phyloP scores from a whole-genome alignment of 2,113 vertebrate species.

The rabbit (Oryctolagus cuniculus) region mOryCun1.1 NC_091438.1:27960001-27960500 shows the following conservation, averaged over 20 bases:
- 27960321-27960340: background rate
- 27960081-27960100: background rate
- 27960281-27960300: background rate
- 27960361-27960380: conserved; percentile 1
- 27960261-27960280: conserved; percentile 26
- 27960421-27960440: background rate
- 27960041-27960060: background rate
- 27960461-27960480: conserved; percentile 26
- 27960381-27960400: background rate
- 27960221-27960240: background rate
- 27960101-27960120: background rate
- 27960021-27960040: background rate
- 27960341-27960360: background rate
- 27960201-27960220: conserved; percentile 37
- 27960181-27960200: background rate
- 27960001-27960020: conserved; percentile 27
- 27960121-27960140: background rate
- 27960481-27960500: background rate
- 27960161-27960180: background rate
- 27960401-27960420: background rate
- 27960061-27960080: background rate
- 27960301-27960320: background rate
- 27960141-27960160: background rate
- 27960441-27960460: background rate
- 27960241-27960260: conserved; percentile 8